Evolutionary conservation across 1,140 invertebrate species (phyloP).

Genomic region (Venturia canescens): DNA sequence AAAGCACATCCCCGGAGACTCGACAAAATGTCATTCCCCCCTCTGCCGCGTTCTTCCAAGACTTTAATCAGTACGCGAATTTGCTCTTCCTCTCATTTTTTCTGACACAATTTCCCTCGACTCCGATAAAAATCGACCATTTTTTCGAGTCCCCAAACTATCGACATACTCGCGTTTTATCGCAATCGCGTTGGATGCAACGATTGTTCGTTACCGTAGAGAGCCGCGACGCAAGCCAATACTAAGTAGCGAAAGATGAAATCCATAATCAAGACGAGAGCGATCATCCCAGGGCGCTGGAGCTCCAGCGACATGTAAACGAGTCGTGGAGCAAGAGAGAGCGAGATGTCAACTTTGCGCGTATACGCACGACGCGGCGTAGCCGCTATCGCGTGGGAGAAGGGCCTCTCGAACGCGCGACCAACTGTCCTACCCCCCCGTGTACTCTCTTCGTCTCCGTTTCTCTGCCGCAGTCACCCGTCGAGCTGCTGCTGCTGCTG

Average conservation of each 20-base stretch:
- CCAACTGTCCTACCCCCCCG: constrained; percentile 57
- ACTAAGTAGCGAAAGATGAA: not conserved
- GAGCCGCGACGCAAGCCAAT: too few species aligned
- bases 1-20: constrained; percentile 30
- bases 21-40: constrained; percentile 31
- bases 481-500: constrained; percentile 44
- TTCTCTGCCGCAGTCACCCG: constrained; percentile 20
- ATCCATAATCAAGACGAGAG: not conserved
- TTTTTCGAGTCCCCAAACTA: too few species aligned
- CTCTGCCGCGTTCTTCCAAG: constrained; percentile 64
- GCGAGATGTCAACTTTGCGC: not conserved
- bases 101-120: too few species aligned
- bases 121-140: too few species aligned
- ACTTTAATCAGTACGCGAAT: constrained; percentile 69
- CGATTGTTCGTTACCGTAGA: too few species aligned
- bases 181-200: too few species aligned
- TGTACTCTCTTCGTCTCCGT: constrained; percentile 62
- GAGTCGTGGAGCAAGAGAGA: not conserved
- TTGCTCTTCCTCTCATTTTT: not conserved
- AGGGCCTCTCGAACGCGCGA: constrained; percentile 27
- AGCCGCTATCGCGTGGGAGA: constrained; percentile 24
- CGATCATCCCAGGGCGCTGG: not conserved
- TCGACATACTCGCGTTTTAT: too few species aligned
- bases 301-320: not conserved
- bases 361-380: not conserved